These are phyloP conservation scores for Neelides sp. DNA, from an alignment of 1,140 invertebrate genomes.

Conservation along the genomic window DNA sequence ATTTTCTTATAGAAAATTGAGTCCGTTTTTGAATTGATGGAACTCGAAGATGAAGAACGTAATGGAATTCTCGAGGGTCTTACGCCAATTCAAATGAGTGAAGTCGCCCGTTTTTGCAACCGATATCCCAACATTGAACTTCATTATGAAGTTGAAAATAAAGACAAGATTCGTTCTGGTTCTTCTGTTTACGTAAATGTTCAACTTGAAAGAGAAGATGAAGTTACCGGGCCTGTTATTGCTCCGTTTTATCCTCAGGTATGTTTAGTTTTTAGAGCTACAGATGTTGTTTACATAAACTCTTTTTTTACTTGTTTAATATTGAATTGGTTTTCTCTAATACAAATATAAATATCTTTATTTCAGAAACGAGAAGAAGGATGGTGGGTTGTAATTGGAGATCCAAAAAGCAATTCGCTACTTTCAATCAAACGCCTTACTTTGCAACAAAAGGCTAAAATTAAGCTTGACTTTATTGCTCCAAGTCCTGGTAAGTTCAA, in stretches of 20 bases:
- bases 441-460: constrained; percentile 81
- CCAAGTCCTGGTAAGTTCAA: constrained; percentile 48
- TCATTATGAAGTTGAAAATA: constrained; percentile 77
- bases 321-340: background rate
- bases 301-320: background rate
- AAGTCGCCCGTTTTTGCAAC: constrained; percentile 97
- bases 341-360: constrained; percentile 12
- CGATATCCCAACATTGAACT: constrained; percentile 98
- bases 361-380: constrained; percentile 91
- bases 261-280: constrained; percentile 19
- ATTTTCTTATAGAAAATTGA: constrained; percentile 56
- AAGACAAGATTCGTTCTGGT: constrained; percentile 63
- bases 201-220: constrained; percentile 88
- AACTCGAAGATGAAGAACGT: constrained; percentile 89
- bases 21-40: constrained; percentile 97
- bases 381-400: constrained; percentile 99
- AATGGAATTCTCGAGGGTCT: constrained; percentile 65
- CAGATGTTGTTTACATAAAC: constrained; percentile 5
- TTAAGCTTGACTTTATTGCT: constrained; percentile 90
- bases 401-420: constrained; percentile 83
- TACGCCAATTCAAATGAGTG: constrained; percentile 76
- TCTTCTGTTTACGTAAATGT: constrained; percentile 77
- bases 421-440: constrained; percentile 92
- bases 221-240: constrained; percentile 89
- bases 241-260: constrained; percentile 95